Percentiles rank a stretch among this genome's conserved stretches.
Conservation (phyloP, 2,797 vertebrate species). For the Euthynnus affinis region DNA sequence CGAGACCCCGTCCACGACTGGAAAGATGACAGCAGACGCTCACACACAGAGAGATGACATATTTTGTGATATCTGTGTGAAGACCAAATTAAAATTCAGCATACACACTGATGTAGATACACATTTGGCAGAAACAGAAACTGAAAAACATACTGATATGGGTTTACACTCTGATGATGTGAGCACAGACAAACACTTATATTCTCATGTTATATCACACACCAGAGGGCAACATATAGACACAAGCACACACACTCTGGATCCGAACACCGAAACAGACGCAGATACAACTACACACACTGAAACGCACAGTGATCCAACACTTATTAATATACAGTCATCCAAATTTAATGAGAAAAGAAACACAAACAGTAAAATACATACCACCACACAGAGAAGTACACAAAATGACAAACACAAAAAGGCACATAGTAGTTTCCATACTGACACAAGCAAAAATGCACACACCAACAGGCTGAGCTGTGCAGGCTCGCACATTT, state of each 20-base stretch:
- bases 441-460: background rate
- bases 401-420: background rate
- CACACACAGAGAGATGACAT: background rate
- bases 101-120: background rate
- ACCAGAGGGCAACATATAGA: background rate
- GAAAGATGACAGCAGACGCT: background rate
- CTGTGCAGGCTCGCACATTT: no score
- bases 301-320: background rate
- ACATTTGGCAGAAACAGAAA: conserved; percentile 3
- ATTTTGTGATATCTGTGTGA: conserved; percentile 6
- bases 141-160: background rate
- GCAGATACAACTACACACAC: background rate
- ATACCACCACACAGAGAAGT: background rate
- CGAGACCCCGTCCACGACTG: background rate
- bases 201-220: conserved; percentile 6
- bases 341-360: background rate
- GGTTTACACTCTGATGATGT: background rate
- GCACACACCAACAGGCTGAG: background rate
- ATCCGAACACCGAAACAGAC: background rate
- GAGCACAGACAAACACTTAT: background rate
- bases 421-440: background rate
- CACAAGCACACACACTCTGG: background rate
- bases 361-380: background rate
- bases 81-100: background rate
- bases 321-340: background rate